These are phyloP conservation scores for Myrmophylax atrothorax DNA, from an alignment of 2,113 vertebrate genomes.

Conservation along the genomic window DNA sequence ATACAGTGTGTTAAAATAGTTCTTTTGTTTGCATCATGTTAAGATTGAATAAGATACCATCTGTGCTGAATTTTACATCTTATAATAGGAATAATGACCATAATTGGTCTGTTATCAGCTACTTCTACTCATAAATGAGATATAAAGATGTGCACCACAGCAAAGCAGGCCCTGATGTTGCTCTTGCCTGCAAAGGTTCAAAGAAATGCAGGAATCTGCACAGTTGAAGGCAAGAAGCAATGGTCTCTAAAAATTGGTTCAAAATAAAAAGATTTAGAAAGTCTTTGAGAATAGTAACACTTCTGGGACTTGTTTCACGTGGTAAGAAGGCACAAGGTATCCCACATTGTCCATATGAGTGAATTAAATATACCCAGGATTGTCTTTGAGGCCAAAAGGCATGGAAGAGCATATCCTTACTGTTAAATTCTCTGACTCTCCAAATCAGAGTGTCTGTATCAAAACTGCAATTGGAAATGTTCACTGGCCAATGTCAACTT, in stretches of 20 bases:
- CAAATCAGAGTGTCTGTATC: not conserved
- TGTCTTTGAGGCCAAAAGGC: not conserved
- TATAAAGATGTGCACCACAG: not conserved
- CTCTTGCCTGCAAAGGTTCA: not conserved
- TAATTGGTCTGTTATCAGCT: conserved; percentile 10
- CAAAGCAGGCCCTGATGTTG: not conserved
- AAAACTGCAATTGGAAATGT: not conserved
- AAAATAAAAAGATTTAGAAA: not conserved
- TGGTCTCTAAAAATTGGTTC: not conserved
- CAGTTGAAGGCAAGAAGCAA: not conserved
- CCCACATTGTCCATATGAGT: not conserved
- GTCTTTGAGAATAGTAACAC: not conserved
- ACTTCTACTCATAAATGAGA: not conserved
- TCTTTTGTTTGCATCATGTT: conserved; percentile 42
- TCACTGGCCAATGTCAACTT: not conserved
- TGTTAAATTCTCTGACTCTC: not conserved
- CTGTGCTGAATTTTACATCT: conserved; percentile 11
- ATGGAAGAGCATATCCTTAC: not conserved
- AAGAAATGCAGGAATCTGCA: not conserved
- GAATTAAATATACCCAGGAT: not conserved
- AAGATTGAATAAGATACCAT: conserved; percentile 51
- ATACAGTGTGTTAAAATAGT: conserved; percentile 24
- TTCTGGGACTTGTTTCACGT: not conserved
- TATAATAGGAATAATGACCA: conserved; percentile 2
- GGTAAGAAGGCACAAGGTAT: not conserved